Base-by-base conservation (phyloP, 2,888 invertebrate species). In the Opisthograptis luteolata region DNA sequence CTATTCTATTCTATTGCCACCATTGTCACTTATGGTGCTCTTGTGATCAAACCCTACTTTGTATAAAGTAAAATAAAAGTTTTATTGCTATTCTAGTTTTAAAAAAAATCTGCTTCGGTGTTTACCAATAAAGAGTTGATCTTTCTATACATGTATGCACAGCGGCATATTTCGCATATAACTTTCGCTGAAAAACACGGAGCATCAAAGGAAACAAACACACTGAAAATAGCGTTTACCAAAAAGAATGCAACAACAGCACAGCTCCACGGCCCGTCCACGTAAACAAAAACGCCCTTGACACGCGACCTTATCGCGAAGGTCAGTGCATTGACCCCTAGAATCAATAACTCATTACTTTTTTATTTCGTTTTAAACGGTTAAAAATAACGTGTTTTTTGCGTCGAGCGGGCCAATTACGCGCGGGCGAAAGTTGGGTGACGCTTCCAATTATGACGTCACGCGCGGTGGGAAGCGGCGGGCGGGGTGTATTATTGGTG, bases 331-430 rank as follows among this genome's bases (percentile, higher is more conserved):
- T 68, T 72, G 73, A 75, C 76, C 76, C 64, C 63, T 64, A 44
- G 70, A 79, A 81, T 81, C 81, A 76, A 81, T 81, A 81, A 80
- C 79, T 81, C 80, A 81, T 81, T 81, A 81, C 80, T 75, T 80
- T 80, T 81, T 81, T 81, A 81, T 80, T 79, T 79, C 75, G 73
- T 76, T 79, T 79, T 49, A 62, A 79, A 77, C 76, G 71, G 70
- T 80, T 78, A 75, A 81, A 81, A 80, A 80, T 79, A 81, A 73
- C 72, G 63, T 70, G 60, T 76, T 79, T 80, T 81, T 81, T 75
- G 70, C 70, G 70, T 60, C 64, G 60, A 48, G 58, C 60, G 67
- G 50, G 61, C 68, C 72, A 72, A 71, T 74, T 79, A 73, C 73
- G 71, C 17, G 70, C 63, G 70, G 64, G 66, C 62, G 70, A 65